These are phyloP conservation scores for Esox niger DNA, from an alignment of 2,113 vertebrate species.

Conservation along the genomic window DNA sequence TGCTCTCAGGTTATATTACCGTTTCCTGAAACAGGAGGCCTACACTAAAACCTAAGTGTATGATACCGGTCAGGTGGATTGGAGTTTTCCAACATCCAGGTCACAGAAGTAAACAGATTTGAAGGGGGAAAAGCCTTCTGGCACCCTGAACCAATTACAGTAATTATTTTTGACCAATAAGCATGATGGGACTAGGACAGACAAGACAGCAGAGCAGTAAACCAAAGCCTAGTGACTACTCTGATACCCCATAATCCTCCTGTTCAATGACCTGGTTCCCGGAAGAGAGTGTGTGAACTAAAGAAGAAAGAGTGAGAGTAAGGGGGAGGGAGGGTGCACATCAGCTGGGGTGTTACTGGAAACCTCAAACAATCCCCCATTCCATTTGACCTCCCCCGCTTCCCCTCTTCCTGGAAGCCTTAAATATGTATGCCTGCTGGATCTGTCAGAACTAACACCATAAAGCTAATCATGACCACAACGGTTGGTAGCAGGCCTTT, in stretches of 20 bases:
- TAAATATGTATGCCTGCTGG: neutral
- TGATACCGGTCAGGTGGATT: no score
- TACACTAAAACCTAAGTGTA: no score
- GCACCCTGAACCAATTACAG: conserved; percentile 5
- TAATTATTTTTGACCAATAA: conserved; percentile 12
- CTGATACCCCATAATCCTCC: conserved; percentile 15
- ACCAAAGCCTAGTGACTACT: conserved; percentile 6
- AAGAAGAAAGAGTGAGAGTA: neutral
- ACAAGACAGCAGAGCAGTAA: neutral
- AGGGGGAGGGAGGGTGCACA: neutral
- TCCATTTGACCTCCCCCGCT: neutral
- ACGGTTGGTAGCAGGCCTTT: conserved; percentile 23
- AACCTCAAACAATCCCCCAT: neutral
- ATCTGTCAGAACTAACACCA: conserved; percentile 17
- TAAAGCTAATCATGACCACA: conserved; percentile 32
- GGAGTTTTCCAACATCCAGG: neutral
- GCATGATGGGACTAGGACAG: neutral
- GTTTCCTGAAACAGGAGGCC: no score
- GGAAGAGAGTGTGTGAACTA: no score
- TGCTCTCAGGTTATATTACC: no score
- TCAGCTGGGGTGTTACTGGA: neutral
- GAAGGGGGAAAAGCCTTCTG: neutral
- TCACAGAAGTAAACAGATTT: neutral
- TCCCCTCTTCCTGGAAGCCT: conserved; percentile 2
- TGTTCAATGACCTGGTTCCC: conserved; percentile 13